Base-by-base conservation (phyloP, 2,113 vertebrate genomes). In the Epinephelus moara region DNA sequence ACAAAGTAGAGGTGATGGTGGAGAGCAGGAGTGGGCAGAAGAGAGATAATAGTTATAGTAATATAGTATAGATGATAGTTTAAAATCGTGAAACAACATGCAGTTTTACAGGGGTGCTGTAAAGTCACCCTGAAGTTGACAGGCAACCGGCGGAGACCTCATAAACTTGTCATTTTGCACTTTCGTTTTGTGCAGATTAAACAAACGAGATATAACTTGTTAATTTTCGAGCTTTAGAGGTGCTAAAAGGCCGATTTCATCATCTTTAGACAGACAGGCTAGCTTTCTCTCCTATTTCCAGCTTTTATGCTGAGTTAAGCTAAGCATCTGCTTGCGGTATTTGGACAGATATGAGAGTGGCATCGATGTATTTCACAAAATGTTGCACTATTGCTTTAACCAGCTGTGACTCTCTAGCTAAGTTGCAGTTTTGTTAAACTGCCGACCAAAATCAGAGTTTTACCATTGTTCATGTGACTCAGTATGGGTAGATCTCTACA, bases 1-100 rank as follows among this genome's bases (percentile, higher is more conserved):
- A 40, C n/a, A 45, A 15, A 49, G 47, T 49, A 14, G 14, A 49
- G 47, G 11, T 64, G 21, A 62, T 50, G 14, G 18, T 55, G 37
- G 21, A 57, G 60, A 33, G 27, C 27, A 21, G 7, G 67, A 62
- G 4, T 1, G 14, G 17, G 25, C 19, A 15, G 27, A 40, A 55
- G 3, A 75, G n/a, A 50, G 19, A 49, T 63, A 37, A 37, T 37
- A 37, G 33, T 57, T 53, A 42, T 75, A 82, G 40, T 30, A 82
- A 63, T 37, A 37, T 37, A 37, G 33, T 37, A 7, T 7, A 37
- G 33, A 37, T 37, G 33, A 45, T 21, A 50, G 5, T 67, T 71
- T 3, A 13, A 47, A 53, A 82, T 70, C 59, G 15, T 45, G 53
- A 52, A 81, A 37, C 13, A 56, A 3, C 40, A 5, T 67, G 45